A percentile compares a stretch with the other conserved stretches of the same genome.
phyloP scores from a whole-genome alignment of 2,113 vertebrate species.

The Coptodon bakossiorum region DNA sequence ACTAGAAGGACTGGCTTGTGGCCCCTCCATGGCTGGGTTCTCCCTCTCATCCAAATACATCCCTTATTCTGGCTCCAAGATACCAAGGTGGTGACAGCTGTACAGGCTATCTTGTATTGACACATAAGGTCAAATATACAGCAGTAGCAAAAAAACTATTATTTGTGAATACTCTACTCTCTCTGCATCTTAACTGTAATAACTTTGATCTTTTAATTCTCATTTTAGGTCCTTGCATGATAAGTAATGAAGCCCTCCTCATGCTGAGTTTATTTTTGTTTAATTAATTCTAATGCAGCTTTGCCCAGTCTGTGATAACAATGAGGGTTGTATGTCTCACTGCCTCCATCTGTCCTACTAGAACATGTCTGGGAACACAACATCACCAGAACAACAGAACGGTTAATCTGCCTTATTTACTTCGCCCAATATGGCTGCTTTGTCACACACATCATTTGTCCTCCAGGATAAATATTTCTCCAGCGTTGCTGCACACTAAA shows the following conservation, averaged over 20 bases:
- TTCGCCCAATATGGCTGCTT: slow-evolving; percentile 65
- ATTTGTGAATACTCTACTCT: not conserved
- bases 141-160: not conserved
- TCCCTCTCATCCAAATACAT: not conserved
- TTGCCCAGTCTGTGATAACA: slow-evolving; percentile 52
- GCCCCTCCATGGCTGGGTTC: not conserved
- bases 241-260: slow-evolving; percentile 20
- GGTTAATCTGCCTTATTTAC: slow-evolving; percentile 69
- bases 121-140: not conserved
- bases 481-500: slow-evolving; percentile 45
- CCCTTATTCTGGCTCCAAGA: not conserved
- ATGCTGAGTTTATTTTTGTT: slow-evolving; percentile 44
- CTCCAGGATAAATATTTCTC: slow-evolving; percentile 68
- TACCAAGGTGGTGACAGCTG: not conserved
- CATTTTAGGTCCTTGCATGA: not conserved
- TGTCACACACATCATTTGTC: slow-evolving; percentile 59
- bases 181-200: not conserved
- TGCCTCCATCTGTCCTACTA: slow-evolving; percentile 65
- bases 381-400: slow-evolving; percentile 54
- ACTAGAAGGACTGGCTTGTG: not conserved
- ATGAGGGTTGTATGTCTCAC: slow-evolving; percentile 62
- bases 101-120: not conserved
- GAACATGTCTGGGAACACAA: slow-evolving; percentile 61
- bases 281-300: slow-evolving; percentile 46
- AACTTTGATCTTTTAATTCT: not conserved